Base-by-base conservation (phyloP, 2,797 vertebrate species). In the Enoplosus armatus region DNA sequence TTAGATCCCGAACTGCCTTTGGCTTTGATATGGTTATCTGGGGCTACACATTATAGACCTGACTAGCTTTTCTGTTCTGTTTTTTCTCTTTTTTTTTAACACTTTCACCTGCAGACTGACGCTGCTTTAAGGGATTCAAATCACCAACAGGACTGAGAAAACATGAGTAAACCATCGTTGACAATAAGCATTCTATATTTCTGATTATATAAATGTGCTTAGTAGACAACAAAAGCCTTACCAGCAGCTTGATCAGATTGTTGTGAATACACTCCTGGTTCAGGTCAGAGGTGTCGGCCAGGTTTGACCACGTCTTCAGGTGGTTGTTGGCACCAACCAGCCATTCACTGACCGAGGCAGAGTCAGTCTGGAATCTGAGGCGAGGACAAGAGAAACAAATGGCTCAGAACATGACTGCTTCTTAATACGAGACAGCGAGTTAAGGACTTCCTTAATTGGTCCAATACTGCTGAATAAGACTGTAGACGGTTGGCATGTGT, bases 301-400 rank as follows among this genome's bases (percentile, higher is more conserved):
- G 94, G 31, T 91, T 90, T 33, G 93, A 96, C 95, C 95, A 96
- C 64, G 89, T 87, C 79, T 93, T 95, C 85, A 98, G 86, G n/a
- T 87, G 94, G 84, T 95, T 92, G 70, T 93, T 93, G 84, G 96
- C 95, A 61, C 85, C 87, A 18, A 88, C 86, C 88, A 99, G 85
- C 98, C 97, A 98, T 31, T 94, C 90, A 27, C 85, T 93, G 73
- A 98, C 82, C 3, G 94, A 93, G 47, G 90, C 88, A 0, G 94
- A 96, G 82, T 95, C 94, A 53, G 81, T 82, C 80, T 95, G 96
- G 87, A 97, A 98, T 93, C 98, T 99, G 92, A 26, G 79, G 85
- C 86, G 81, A 80, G 82, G 82, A 84, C 2, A 50, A 83, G 68
- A 71, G 51, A 33, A 29, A 72, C 56, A 41, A 27, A 84, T 47